Evolutionary conservation across 1,140 invertebrate genomes (phyloP), one percentile per base, ranked within the genome.

Genomic region (Lucilia cuprina): DNA sequence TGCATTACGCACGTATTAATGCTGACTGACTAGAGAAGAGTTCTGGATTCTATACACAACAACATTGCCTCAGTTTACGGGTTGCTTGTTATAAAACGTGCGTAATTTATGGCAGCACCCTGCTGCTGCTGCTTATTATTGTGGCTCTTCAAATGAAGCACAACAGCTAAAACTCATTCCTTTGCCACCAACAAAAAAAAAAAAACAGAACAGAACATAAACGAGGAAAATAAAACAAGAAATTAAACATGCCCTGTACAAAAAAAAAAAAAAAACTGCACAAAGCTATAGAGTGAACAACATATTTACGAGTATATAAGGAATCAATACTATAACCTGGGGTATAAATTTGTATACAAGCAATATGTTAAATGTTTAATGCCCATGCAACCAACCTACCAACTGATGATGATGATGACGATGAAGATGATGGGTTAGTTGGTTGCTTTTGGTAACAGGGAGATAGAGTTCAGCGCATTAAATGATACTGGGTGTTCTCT

Each of bases 91-190:
- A 80, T 80, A 80, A 80, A 21, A 80, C 82, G 82, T 82, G 82
- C 82, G 60, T 82, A 82, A 65, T 82, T 82, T 82, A 82, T 82
- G 82, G 60, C 60, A 65, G 82, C 82, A 82, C 82, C 82, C 82
- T 82, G 82, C 82, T 30, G 25, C 25, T 30, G 25, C 25, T 82
- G 82, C 50, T 82, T 19, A 13, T 65, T 50, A 34, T 65, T 34
- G 82, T 49, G 17, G 34, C 75, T 74, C 21, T 60, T 17, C 55
- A 60, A n/a, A 60, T n/a, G 55, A 17, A 60, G n/a, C 13, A 60
- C 14, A 19, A 30, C 34, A 75, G 17, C 19, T 34, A 77, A 75
- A 34, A 77, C n/a, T 34, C 74, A 77, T 77, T 77, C 14, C 19
- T 14, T 41, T 8, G 41, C 41, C 41, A 77, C 34, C 74, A 75